Base-by-base conservation (phyloP, 1,140 invertebrate species). In the Drosophila pachea region DNA sequence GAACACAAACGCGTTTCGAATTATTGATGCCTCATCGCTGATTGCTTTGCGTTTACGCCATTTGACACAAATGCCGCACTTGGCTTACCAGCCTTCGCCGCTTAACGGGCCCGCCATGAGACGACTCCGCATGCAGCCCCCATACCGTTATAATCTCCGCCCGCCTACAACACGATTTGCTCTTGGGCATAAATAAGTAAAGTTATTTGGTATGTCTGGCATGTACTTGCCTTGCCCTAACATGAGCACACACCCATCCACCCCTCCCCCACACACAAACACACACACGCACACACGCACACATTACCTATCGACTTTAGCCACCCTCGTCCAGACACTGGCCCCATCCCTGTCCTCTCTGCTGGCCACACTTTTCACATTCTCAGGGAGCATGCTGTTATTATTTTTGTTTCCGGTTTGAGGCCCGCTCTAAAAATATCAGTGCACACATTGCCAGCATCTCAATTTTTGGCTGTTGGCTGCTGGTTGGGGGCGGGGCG, bases 21-120 rank as follows among this genome's bases (percentile, higher is more conserved):
- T 83, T 83, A 83, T 83, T 83, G 79, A 84, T 83, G 79, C 79
- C 73, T 73, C 79, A 76, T 84, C 74, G 79, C 79, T 78, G 79
- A 83, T 83, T 83, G 79, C 78, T 83, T 82, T 75, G 75, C 79
- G 75, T 68, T 83, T 78, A 67, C 68, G 65, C 78, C 78, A 83
- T 83, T 83, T 83, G 79, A 83, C 68, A 76, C 79, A 84, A 78
- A 68, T 75, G 59, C 64, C 67, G 48, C 36, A 40, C 35, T 47
- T 60, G 14, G 32, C 40, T 54, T 63, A 33, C 60, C 22, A 33
- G n/a, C 52, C 47, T 22, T 2, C 22, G 55, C 61, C 55, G 47
- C 43, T 16, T 16, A 7, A 22, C 22, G 22, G 22, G 3, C 2
- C 14, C 8, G 12, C 32, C 32, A 50, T 22, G 22, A 22, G 22